Conservation (phyloP, 2,797 vertebrate genomes). For the Hyperoplus immaculatus region DNA sequence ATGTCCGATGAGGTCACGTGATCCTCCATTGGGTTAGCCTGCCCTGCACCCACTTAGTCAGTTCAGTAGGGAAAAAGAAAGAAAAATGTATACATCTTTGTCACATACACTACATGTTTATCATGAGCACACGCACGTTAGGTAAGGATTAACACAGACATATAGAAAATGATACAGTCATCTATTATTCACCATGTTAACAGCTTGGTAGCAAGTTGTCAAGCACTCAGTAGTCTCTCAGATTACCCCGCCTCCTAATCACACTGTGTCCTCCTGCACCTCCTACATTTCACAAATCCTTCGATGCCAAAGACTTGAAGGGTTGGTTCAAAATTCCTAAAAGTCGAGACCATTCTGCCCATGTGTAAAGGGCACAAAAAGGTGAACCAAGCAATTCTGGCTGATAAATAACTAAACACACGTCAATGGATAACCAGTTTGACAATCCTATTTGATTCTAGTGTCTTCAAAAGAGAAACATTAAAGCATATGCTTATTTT, state of each 20-base stretch:
- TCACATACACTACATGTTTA: constrained; percentile 38
- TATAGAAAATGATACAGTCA: constrained; percentile 51
- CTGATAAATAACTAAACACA: constrained; percentile 20
- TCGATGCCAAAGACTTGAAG: constrained; percentile 1
- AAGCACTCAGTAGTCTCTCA: constrained; percentile 63
- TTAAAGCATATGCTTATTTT: not conserved
- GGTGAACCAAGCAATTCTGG: constrained; percentile 3
- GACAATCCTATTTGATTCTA: not conserved
- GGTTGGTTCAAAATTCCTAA: not conserved
- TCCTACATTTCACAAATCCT: constrained; percentile 22
- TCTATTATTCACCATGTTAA: constrained; percentile 80
- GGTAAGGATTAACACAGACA: constrained; percentile 13
- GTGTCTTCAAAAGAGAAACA: constrained; percentile 16
- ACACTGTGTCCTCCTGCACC: constrained; percentile 10
- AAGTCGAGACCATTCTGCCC: not conserved
- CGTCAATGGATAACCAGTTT: constrained; percentile 4
- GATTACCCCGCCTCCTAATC: constrained; percentile 68
- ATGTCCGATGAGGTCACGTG: constrained; percentile 46
- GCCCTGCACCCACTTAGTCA: constrained; percentile 7
- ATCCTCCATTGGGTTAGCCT: constrained; percentile 37
- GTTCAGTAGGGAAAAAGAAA: not conserved
- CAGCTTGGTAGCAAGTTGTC: constrained; percentile 76
- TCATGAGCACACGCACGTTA: not conserved
- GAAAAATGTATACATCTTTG: no score
- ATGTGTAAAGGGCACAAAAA: not conserved